Evolutionary conservation across 2,888 invertebrate species (phyloP).

Genomic region (Ephialtes manifestator): DNA sequence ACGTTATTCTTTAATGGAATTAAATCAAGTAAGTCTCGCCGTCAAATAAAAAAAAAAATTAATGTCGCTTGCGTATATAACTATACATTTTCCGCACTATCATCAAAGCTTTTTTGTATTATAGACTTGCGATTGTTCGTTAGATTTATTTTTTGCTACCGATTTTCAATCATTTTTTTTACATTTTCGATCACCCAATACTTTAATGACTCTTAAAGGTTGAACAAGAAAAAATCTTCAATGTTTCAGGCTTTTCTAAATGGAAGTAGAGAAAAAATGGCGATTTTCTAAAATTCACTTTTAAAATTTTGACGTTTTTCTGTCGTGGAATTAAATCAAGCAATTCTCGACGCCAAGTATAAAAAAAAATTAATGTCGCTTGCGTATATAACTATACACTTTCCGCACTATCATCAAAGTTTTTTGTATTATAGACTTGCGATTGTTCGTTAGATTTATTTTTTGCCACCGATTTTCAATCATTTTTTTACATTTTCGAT

Average conservation of each 20-base stretch:
- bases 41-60: too few relatives aligned
- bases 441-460: neutral
- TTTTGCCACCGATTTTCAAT: neutral
- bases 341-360: too few relatives aligned
- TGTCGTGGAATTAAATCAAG: too few relatives aligned
- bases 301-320: too few relatives aligned
- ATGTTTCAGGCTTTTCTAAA: too few relatives aligned
- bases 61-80: too few relatives aligned
- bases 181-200: neutral
- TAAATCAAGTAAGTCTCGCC: too few relatives aligned
- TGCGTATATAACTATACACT: slow-evolving; percentile 19
- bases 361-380: too few relatives aligned
- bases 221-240: neutral
- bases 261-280: too few relatives aligned
- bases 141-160: neutral
- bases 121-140: neutral
- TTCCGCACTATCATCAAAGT: neutral
- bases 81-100: neutral
- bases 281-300: too few relatives aligned
- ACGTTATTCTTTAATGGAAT: too few relatives aligned
- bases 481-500: neutral
- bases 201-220: too few relatives aligned
- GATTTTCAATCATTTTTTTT: neutral
- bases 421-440: neutral
- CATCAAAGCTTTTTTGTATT: neutral